Evolutionary conservation across 1,140 invertebrate genomes (phyloP).

Genomic region (Drosophila navojoa): DNA sequence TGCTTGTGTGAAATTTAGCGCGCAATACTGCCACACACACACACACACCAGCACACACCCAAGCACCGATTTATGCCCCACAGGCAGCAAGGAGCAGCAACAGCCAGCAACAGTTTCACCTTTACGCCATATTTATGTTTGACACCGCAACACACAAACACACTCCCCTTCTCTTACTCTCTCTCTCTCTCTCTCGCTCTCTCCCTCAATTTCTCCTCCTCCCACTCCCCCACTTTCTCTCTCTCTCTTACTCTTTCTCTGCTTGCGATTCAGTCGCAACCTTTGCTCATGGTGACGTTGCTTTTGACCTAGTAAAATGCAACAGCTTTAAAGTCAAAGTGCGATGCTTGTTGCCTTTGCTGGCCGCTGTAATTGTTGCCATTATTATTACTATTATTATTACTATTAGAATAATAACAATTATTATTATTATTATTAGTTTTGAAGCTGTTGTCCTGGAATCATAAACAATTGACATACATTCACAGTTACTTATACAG

Average conservation of each 20-base stretch:
- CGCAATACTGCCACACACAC: conserved; percentile 35
- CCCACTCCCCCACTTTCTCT: background rate
- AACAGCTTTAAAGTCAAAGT: conserved; percentile 80
- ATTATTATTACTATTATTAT: background rate
- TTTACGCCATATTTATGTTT: conserved; percentile 78
- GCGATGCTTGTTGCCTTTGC: conserved; percentile 45
- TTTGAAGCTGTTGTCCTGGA: background rate
- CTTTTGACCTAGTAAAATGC: conserved; percentile 80
- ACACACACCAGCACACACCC: background rate
- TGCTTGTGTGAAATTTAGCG: conserved; percentile 65
- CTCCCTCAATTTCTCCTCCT: background rate
- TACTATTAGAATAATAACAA: background rate
- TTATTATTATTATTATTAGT: background rate
- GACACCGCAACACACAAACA: conserved; percentile 47
- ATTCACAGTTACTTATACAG: background rate
- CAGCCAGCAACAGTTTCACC: conserved; percentile 72
- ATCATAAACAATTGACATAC: conserved; percentile 1
- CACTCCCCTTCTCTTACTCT: background rate
- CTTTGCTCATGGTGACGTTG: conserved; percentile 63
- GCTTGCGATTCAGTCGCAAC: conserved; percentile 12
- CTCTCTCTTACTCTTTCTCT: conserved; percentile 5
- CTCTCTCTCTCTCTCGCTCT: background rate
- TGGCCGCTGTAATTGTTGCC: conserved; percentile 21
- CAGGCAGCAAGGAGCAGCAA: conserved; percentile 52
- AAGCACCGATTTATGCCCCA: conserved; percentile 66